These are phyloP conservation scores for Linnaemya vulpina DNA, from an alignment of 2,888 invertebrate genomes.

Conservation along the genomic window DNA sequence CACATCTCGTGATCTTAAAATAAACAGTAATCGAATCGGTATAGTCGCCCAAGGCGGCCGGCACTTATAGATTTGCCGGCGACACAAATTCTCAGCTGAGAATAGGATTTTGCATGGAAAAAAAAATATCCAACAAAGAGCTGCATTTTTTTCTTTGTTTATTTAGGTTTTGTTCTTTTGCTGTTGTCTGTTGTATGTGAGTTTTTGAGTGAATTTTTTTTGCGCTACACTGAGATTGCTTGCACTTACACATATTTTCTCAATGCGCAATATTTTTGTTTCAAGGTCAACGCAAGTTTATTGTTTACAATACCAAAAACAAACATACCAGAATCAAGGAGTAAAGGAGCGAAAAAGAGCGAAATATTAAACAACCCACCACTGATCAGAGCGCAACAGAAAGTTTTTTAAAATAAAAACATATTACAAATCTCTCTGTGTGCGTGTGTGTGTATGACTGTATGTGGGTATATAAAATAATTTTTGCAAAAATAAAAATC, in stretches of 20 bases:
- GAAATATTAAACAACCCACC: slow-evolving; percentile 20
- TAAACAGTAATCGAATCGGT: background rate
- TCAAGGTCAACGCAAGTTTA: slow-evolving; percentile 69
- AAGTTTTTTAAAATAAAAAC: background rate
- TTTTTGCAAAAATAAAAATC: background rate
- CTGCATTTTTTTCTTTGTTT: slow-evolving; percentile 40
- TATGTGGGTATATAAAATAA: background rate
- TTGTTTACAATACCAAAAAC: slow-evolving; percentile 17
- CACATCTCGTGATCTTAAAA: too few relatives aligned
- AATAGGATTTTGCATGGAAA: slow-evolving; percentile 23
- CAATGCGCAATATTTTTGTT: slow-evolving; percentile 60
- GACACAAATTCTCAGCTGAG: background rate
- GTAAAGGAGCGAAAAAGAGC: background rate
- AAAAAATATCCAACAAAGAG: slow-evolving; percentile 36
- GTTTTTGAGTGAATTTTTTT: background rate
- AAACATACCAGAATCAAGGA: slow-evolving; percentile 39
- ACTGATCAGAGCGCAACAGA: slow-evolving; percentile 16
- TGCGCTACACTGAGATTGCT: background rate
- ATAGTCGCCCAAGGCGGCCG: too few relatives aligned
- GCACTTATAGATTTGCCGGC: too few relatives aligned
- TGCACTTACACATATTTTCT: slow-evolving; percentile 4
- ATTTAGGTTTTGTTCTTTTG: slow-evolving; percentile 11
- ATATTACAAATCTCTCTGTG: background rate
- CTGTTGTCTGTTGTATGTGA: background rate
- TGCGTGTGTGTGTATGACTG: background rate